Evolutionary conservation across 1,140 invertebrate genomes (phyloP).

Genomic region (Drosophila insularis): DNA sequence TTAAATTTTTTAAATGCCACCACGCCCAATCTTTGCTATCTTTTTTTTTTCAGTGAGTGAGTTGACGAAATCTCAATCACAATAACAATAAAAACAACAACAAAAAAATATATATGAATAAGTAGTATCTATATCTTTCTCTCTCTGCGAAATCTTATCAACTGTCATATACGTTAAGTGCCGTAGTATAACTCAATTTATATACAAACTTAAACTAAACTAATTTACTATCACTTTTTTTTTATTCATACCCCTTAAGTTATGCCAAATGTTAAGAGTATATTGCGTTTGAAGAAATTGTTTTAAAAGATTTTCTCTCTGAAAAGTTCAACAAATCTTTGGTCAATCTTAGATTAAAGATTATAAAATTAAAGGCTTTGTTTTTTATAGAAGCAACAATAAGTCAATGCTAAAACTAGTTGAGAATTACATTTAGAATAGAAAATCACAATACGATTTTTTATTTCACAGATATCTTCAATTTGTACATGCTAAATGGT

Average conservation of each 20-base stretch:
- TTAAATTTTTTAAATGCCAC: background rate
- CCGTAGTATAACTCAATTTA: slow-evolving; percentile 44
- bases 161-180: slow-evolving; percentile 46
- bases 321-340: no score
- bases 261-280: background rate
- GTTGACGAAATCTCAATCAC: background rate
- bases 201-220: slow-evolving; percentile 30
- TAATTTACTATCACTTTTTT: slow-evolving; percentile 46
- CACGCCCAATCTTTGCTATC: background rate
- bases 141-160: slow-evolving; percentile 44
- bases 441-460: background rate
- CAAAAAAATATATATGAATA: background rate
- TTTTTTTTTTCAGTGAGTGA: background rate
- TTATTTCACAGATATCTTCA: background rate
- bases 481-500: background rate
- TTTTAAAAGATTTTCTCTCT: no score
- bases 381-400: no score
- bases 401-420: no score
- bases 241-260: background rate
- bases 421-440: background rate
- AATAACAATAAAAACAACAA: background rate
- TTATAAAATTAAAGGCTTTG: no score
- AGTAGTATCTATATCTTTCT: slow-evolving; percentile 23
- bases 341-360: no score
- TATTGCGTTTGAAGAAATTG: background rate